phyloP scores from a whole-genome alignment of 2,888 invertebrate species.

The Drymonia ruficornis region DNA sequence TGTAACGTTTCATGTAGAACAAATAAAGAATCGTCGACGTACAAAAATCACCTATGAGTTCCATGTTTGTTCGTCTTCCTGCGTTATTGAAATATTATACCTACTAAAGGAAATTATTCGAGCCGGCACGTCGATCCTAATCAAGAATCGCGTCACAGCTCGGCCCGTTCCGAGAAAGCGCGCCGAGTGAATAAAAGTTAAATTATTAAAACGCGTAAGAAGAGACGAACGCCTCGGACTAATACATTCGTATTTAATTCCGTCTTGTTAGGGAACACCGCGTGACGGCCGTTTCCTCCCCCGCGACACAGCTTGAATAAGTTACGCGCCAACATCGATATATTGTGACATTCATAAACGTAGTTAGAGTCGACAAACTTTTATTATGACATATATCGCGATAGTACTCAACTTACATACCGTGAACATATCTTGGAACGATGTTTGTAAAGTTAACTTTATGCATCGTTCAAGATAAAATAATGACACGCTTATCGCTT shows the following conservation, averaged over 20 bases:
- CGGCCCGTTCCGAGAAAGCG: slow-evolving; percentile 63
- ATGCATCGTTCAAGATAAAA: slow-evolving; percentile 10
- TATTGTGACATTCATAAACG: slow-evolving; percentile 39
- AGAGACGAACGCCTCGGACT: slow-evolving; percentile 52
- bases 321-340: slow-evolving; percentile 48
- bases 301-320: slow-evolving; percentile 69
- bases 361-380: slow-evolving; percentile 31
- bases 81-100: slow-evolving; percentile 57
- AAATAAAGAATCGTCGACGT: slow-evolving; percentile 54
- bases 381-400: slow-evolving; percentile 25
- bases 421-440: slow-evolving; percentile 9
- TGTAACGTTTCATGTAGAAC: slow-evolving; percentile 52
- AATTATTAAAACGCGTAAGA: slow-evolving; percentile 70
- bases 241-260: slow-evolving; percentile 78
- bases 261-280: slow-evolving; percentile 68
- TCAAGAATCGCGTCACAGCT: slow-evolving; percentile 67
- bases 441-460: slow-evolving; percentile 14
- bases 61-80: slow-evolving; percentile 40
- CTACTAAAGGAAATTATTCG: slow-evolving; percentile 51
- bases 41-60: slow-evolving; percentile 40
- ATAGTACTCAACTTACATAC: slow-evolving; percentile 12
- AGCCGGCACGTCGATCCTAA: slow-evolving; percentile 60
- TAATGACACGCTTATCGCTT: slow-evolving; percentile 8
- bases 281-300: slow-evolving; percentile 75
- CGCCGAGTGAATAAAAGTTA: slow-evolving; percentile 67